These are phyloP conservation scores for Sebastes itinus DNA, from an alignment of 2,797 vertebrate genomes.

Conservation along the genomic window DNA sequence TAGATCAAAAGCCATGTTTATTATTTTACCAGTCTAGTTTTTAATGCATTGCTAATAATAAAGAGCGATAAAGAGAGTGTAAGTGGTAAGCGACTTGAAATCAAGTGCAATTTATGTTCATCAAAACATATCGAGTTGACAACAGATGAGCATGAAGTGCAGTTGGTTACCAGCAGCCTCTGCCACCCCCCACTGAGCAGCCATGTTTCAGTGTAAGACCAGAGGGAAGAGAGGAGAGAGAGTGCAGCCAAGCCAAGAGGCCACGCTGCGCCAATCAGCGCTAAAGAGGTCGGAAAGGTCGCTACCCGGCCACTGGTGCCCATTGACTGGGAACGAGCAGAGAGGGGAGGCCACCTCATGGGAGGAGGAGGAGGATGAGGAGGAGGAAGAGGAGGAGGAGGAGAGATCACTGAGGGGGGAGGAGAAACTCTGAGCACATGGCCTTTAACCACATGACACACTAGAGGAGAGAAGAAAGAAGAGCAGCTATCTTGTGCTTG, in stretches of 20 bases:
- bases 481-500: not conserved
- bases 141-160: not conserved
- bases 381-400: not conserved
- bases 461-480: slow-evolving; percentile 16
- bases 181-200: not conserved
- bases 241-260: slow-evolving; percentile 31
- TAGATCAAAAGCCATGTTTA: not conserved
- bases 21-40: not conserved
- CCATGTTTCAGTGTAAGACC: slow-evolving; percentile 38
- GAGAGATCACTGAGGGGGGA: slow-evolving; percentile 9
- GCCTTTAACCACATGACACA: slow-evolving; percentile 47
- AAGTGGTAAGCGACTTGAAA: not conserved
- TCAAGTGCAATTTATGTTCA: not conserved
- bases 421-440: slow-evolving; percentile 45
- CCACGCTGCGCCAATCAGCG: slow-evolving; percentile 36
- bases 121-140: not conserved
- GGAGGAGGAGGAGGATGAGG: not conserved
- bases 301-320: slow-evolving; percentile 4
- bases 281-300: slow-evolving; percentile 67
- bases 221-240: slow-evolving; percentile 28
- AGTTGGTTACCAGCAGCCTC: slow-evolving; percentile 3
- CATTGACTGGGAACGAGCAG: slow-evolving; percentile 52
- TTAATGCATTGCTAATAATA: not conserved
- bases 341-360: slow-evolving; percentile 45
- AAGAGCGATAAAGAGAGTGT: too few species aligned